Percentiles rank a stretch among this genome's conserved stretches.
These are phyloP conservation scores for Paralvinella palmiformis DNA, from an alignment of 1,140 invertebrate genomes.

Conservation along the genomic window DNA sequence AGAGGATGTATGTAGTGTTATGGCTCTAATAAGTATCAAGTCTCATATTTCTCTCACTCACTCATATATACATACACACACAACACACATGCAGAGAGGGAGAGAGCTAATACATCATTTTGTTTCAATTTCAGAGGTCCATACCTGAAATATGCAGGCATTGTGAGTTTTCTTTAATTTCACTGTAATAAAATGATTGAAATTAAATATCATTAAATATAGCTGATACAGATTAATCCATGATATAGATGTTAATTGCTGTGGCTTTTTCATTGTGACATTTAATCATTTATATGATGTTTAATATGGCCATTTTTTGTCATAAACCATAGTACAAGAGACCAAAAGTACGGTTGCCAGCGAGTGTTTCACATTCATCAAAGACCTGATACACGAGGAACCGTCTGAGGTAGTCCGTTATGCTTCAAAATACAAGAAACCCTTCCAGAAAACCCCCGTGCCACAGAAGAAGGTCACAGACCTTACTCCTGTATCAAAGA, in stretches of 20 bases:
- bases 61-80: too few species aligned
- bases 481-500: too few species aligned
- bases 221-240: not conserved
- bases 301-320: not conserved
- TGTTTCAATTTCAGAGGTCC: slow-evolving; percentile 26
- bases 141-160: slow-evolving; percentile 25
- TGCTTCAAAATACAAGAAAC: too few species aligned
- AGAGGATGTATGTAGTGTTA: too few species aligned
- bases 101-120: slow-evolving; percentile 4
- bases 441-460: too few species aligned
- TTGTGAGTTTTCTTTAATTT: slow-evolving; percentile 27
- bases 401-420: slow-evolving; percentile 35
- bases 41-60: too few species aligned
- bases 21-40: too few species aligned
- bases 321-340: slow-evolving; percentile 21
- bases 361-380: slow-evolving; percentile 35
- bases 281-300: not conserved
- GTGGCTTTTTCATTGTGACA: not conserved
- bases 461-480: too few species aligned
- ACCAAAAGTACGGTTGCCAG: slow-evolving; percentile 22
- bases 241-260: not conserved
- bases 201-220: not conserved
- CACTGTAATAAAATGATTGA: not conserved
- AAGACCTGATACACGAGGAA: slow-evolving; percentile 29
- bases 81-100: too few species aligned